Evolutionary conservation across 2,797 vertebrate species (phyloP), one percentile per base, ranked within the genome.

Genomic region (Aldrovandia affinis): DNA sequence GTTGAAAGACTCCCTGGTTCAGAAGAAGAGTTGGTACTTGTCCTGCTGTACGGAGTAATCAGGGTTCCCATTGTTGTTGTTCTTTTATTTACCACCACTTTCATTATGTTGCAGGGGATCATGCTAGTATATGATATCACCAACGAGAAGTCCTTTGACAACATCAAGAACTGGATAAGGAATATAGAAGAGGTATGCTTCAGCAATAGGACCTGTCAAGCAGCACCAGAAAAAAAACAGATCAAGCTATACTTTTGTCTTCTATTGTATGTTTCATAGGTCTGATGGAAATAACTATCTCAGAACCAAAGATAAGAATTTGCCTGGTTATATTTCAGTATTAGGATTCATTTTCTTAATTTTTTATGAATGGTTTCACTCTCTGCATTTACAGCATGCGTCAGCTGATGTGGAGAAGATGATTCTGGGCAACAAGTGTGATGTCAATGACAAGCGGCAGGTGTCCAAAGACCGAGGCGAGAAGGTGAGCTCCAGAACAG

Each of bases 51-150:
- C n/a, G n/a, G n/a, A n/a, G n/a, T n/a, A n/a, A n/a, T 47, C 2
- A 22, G 20, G 65, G 65, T 47, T 47, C 39, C 44, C 42, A 20
- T 28, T 10, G 33, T 14, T 70, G 2, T 39, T 42, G 2, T n/a
- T 4, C 3, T 54, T 6, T 52, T 33, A n/a, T 54, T 44, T 9
- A 47, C 33, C 30, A 30, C 80, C 3, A 78, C 22, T 61, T 33
- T 1, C 22, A 73, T 52, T 84, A 52, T 0, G 73, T 86, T 83
- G 36, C 85, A 99, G 98, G 98, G 98, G 83, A 99, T 99, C 91
- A 99, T 99, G 98, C 93, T 99, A 12, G 98, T 99, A 78, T 99
- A 99, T 0, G 98, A 99, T 93, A 99, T 99, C 91, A 99, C 98
- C 91, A 99, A 99, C 0, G 98, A 99, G 89, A 99, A 99, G 85